These are phyloP conservation scores for Hymenochirus boettgeri DNA, from an alignment of 2,113 vertebrate species.

Conservation along the genomic window DNA sequence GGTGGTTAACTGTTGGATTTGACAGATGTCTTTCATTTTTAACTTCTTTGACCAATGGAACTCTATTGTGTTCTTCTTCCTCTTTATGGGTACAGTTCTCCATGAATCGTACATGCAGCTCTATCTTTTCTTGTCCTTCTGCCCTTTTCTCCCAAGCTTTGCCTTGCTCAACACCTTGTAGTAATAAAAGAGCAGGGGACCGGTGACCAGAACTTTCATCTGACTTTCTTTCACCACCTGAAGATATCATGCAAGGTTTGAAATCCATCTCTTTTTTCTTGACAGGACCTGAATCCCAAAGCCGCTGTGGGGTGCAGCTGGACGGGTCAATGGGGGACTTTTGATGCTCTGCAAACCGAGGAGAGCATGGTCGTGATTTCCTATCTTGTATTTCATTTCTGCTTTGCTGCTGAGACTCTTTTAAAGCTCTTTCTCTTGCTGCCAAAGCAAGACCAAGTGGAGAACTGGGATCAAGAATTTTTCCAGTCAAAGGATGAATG, in stretches of 20 bases:
- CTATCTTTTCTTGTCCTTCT: slow-evolving; percentile 54
- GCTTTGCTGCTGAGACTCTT: slow-evolving; percentile 69
- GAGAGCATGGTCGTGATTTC: slow-evolving; percentile 60
- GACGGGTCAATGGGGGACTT: slow-evolving; percentile 35
- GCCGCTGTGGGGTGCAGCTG: slow-evolving; percentile 54
- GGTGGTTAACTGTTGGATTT: slow-evolving; percentile 5
- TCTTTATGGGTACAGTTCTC: slow-evolving; percentile 49
- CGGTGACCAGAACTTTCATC: slow-evolving; percentile 47
- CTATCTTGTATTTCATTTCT: slow-evolving; percentile 58
- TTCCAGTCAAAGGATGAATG: slow-evolving; percentile 85
- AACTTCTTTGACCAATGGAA: slow-evolving; percentile 9
- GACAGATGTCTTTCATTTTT: slow-evolving; percentile 12
- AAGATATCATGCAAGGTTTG: slow-evolving; percentile 30
- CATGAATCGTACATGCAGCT: slow-evolving; percentile 69
- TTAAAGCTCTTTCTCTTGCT: slow-evolving; percentile 79
- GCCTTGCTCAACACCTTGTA: slow-evolving; percentile 60
- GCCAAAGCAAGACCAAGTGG: slow-evolving; percentile 84
- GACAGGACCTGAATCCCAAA: slow-evolving; percentile 51
- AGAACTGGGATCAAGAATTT: slow-evolving; percentile 82
- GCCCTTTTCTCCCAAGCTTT: slow-evolving; percentile 42
- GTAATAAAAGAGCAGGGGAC: slow-evolving; percentile 44
- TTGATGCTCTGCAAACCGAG: slow-evolving; percentile 54
- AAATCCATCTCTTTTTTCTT: slow-evolving; percentile 33
- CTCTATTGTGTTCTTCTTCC: slow-evolving; percentile 16
- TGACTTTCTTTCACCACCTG: slow-evolving; percentile 28